Conservation (phyloP, 2,797 vertebrate genomes). For the Allobates femoralis region DNA sequence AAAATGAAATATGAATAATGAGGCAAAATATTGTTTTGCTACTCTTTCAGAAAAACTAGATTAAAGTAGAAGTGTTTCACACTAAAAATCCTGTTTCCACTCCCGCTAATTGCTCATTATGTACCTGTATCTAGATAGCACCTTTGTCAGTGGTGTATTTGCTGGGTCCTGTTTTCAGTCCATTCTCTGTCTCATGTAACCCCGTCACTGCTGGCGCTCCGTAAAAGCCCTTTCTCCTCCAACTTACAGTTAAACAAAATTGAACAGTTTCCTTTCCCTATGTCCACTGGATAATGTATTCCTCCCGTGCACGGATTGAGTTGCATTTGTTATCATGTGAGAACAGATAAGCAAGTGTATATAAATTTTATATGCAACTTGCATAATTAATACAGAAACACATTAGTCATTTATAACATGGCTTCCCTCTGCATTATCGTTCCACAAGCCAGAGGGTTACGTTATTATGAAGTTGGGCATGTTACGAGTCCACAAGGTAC, state of each 20-base stretch:
- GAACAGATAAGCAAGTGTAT: conserved; percentile 36
- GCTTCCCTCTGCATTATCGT: conserved; percentile 22
- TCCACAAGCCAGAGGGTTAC: background rate
- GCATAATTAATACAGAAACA: conserved; percentile 54
- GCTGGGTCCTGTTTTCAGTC: background rate
- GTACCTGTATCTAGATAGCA: background rate
- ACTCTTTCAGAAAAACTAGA: background rate
- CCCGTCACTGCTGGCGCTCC: background rate
- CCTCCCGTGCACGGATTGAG: conserved; percentile 40
- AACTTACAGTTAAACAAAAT: conserved; percentile 6
- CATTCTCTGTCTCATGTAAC: conserved; percentile 19
- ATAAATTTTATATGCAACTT: conserved; percentile 54
- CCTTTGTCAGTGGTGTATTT: background rate
- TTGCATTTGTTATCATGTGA: conserved; percentile 39
- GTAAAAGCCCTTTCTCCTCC: background rate
- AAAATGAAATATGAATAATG: background rate
- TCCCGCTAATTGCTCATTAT: background rate
- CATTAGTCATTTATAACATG: conserved; percentile 54
- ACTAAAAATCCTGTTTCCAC: background rate
- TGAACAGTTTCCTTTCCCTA: background rate
- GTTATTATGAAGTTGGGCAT: background rate
- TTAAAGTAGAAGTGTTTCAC: background rate
- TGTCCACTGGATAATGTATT: conserved; percentile 33
- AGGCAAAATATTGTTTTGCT: background rate
- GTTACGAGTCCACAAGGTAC: background rate